Conservation (phyloP, 2,113 vertebrate genomes). For the Tupaia chinensis region DNA sequence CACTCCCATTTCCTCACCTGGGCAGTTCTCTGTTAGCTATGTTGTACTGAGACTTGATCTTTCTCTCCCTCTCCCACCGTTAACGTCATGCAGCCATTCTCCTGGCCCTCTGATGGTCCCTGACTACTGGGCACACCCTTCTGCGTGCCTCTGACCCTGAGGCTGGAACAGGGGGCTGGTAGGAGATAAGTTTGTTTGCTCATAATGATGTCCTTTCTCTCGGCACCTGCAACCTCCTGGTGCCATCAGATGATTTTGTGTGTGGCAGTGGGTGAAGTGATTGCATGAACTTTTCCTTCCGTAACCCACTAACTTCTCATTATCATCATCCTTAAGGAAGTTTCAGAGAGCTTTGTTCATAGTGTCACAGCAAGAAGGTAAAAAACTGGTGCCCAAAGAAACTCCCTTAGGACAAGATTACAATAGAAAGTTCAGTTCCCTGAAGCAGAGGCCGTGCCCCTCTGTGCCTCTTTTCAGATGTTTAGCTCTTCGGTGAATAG, state of each 20-base stretch:
- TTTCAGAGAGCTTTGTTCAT: constrained; percentile 44
- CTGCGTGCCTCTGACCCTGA: not conserved
- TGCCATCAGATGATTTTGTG: not conserved
- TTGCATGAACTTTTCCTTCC: constrained; percentile 45
- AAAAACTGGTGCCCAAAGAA: constrained; percentile 56
- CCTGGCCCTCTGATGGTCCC: not conserved
- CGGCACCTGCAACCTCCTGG: not conserved
- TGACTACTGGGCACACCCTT: not conserved
- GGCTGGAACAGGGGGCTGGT: not conserved
- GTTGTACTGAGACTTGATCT: constrained; percentile 31
- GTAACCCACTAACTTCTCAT: constrained; percentile 51
- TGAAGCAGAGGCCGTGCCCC: not conserved
- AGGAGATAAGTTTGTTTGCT: constrained; percentile 34
- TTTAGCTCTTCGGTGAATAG: not conserved
- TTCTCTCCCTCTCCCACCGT: not conserved
- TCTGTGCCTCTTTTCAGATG: not conserved
- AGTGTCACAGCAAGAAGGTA: constrained; percentile 28
- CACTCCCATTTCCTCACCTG: constrained; percentile 33
- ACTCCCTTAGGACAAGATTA: constrained; percentile 10
- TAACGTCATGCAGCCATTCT: not conserved
- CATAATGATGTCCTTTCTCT: not conserved
- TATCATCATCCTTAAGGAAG: not conserved
- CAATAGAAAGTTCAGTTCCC: not conserved
- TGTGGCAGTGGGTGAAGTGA: constrained; percentile 59
- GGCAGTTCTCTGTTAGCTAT: constrained; percentile 9